These are phyloP conservation scores for Ciona savignyi DNA, from an alignment of 23 tunicate genomes.

Conservation along the genomic window DNA sequence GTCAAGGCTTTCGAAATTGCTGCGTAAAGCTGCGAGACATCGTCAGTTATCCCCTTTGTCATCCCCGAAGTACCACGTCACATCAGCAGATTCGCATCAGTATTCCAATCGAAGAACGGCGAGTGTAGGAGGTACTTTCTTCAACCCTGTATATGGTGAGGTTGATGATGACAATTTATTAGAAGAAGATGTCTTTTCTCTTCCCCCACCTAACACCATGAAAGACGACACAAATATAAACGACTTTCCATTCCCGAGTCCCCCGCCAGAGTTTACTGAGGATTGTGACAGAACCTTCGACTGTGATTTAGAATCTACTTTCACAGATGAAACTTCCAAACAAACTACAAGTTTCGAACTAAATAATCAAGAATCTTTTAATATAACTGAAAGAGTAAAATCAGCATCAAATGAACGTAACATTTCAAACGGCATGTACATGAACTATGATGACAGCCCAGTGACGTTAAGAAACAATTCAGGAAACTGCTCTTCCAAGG, in stretches of 20 bases:
- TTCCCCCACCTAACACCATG: conserved; percentile 7
- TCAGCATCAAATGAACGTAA: neutral
- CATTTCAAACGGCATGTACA: neutral
- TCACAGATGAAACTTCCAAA: neutral
- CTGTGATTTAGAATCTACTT: no score
- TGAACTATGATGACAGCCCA: neutral
- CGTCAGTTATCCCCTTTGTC: conserved; percentile 12
- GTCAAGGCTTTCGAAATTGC: conserved; percentile 39
- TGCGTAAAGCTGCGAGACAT: conserved; percentile 18
- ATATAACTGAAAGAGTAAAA: neutral
- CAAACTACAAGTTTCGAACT: neutral
- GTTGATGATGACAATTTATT: neutral
- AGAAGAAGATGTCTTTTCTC: conserved; percentile 17
- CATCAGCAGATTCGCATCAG: neutral
- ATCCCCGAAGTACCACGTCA: conserved; percentile 4
- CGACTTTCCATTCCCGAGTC: conserved; percentile 10
- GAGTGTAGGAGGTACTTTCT: conserved; percentile 9
- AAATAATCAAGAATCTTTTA: neutral
- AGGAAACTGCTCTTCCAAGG: neutral
- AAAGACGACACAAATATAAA: neutral
- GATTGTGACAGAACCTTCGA: no score
- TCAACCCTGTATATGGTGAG: neutral
- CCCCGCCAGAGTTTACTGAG: conserved; percentile 2
- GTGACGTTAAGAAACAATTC: neutral
- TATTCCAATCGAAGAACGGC: conserved; percentile 5